Evolutionary conservation across 1,140 invertebrate genomes (phyloP).

Genomic region (Pemphigus obesinymphae): DNA sequence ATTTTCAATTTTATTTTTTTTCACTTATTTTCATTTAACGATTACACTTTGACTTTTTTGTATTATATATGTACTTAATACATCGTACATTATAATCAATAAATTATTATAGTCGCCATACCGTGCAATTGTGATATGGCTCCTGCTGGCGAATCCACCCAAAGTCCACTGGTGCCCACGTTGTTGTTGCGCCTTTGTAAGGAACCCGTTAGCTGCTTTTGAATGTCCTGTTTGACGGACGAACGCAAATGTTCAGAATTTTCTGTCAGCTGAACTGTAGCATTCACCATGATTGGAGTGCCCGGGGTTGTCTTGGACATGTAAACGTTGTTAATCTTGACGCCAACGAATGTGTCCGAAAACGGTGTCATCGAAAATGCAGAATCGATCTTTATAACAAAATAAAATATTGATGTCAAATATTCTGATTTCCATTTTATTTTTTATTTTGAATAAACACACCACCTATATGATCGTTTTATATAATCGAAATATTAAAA

Average conservation of each 20-base stretch:
- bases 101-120: too few relatives aligned
- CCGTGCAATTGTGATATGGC: conserved; percentile 66
- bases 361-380: conserved; percentile 86
- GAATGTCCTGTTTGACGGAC: conserved; percentile 67
- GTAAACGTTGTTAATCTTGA: conserved; percentile 76
- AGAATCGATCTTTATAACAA: conserved; percentile 81
- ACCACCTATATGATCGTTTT: too few relatives aligned
- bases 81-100: too few relatives aligned
- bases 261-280: conserved; percentile 71
- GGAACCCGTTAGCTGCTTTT: conserved; percentile 76
- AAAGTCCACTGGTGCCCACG: conserved; percentile 76
- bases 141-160: conserved; percentile 72
- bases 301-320: conserved; percentile 50
- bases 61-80: too few relatives aligned
- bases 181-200: conserved; percentile 77
- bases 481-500: too few relatives aligned
- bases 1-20: too few relatives aligned
- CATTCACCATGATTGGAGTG: conserved; percentile 69
- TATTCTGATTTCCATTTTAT: too few relatives aligned
- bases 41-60: too few relatives aligned
- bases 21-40: too few relatives aligned
- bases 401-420: too few relatives aligned
- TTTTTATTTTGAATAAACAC: too few relatives aligned
- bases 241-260: conserved; percentile 63
- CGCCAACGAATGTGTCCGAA: conserved; percentile 76